Evolutionary conservation across 2,888 invertebrate species (phyloP), one percentile per base, ranked within the genome.

Genomic region (Bombylius major): DNA sequence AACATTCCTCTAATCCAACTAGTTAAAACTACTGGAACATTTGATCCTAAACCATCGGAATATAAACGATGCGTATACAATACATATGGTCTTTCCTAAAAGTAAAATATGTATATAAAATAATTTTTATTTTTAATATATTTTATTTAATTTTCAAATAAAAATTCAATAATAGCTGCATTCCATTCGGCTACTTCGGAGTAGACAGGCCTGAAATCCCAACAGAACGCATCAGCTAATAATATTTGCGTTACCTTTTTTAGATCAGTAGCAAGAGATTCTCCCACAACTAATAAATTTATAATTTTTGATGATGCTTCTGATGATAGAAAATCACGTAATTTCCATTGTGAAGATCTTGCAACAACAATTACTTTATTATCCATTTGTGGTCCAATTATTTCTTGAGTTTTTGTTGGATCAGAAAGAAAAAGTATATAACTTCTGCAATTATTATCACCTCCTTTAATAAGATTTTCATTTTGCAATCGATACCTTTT

Each of bases 51-150:
- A 4, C 87, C 86, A 69, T 88, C 87, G 1, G 79, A 77, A 66
- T 82, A 88, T 47, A 89, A 70, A 61, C 80, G 79, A 67, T 89
- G 88, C 0, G 87, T 87, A 66, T 86, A 88, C 52, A 89, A 70
- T 62, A 87, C 83, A 67, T 80, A 86, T 13, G 86, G 81, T 1
- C 81, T 76, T 73, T 84, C 84, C 82, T 84, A 62, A n/a, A 66
- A 65, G 11, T 31, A 31, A 32, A 47, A 47, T 6, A 4, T 7
- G 13, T 11, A 44, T 4, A 44, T 9, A 4, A 44, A 13, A n/a
- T 9, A 44, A 9, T 13, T 44, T 13, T 7, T 12, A 44, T 9
- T 23, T 23, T 23, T 23, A 23, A 23, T 23, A 23, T 23, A 23
- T 23, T 3, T 23, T 23, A 23, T 23, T 23, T 23, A 44, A 9